Percentiles rank a stretch among this genome's conserved stretches.
These are phyloP conservation scores for Podarcis muralis DNA, from an alignment of 2,113 vertebrate genomes.

Conservation along the genomic window DNA sequence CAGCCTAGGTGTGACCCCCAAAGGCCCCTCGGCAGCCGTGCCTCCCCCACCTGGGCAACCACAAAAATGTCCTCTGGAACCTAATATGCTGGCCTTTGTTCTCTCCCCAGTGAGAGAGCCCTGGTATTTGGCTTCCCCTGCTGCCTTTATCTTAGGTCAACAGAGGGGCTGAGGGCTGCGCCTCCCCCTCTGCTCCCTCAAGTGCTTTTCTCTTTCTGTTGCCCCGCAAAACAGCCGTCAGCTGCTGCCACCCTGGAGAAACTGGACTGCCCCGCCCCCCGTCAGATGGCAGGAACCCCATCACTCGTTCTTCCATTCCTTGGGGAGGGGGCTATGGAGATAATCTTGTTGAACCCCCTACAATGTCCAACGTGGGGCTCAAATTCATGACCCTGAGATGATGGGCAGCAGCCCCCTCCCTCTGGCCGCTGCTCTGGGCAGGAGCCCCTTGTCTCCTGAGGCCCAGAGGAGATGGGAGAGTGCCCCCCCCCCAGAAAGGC, in stretches of 20 bases:
- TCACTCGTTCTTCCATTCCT: neutral
- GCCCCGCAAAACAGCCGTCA: neutral
- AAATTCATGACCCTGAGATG: too few species aligned
- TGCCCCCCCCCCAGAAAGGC: too few species aligned
- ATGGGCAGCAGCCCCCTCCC: too few species aligned
- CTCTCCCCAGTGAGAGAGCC: neutral
- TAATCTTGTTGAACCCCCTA: too few species aligned
- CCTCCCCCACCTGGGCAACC: neutral
- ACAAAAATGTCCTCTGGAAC: neutral
- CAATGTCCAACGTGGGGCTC: too few species aligned
- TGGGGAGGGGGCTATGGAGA: too few species aligned
- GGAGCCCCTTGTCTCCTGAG: too few species aligned
- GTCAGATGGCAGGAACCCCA: neutral
- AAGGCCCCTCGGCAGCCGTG: neutral
- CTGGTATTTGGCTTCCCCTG: neutral
- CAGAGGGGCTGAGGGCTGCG: neutral
- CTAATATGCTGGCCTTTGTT: neutral
- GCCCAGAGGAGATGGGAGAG: too few species aligned
- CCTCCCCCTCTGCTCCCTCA: neutral
- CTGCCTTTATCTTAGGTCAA: neutral
- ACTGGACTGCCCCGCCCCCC: neutral
- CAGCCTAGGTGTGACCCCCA: neutral
- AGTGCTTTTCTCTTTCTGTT: neutral
- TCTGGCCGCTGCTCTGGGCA: too few species aligned
- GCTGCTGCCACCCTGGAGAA: neutral